Base-by-base conservation (phyloP, 2,797 vertebrate species). In the Brachyrhaphis roseni region DNA sequence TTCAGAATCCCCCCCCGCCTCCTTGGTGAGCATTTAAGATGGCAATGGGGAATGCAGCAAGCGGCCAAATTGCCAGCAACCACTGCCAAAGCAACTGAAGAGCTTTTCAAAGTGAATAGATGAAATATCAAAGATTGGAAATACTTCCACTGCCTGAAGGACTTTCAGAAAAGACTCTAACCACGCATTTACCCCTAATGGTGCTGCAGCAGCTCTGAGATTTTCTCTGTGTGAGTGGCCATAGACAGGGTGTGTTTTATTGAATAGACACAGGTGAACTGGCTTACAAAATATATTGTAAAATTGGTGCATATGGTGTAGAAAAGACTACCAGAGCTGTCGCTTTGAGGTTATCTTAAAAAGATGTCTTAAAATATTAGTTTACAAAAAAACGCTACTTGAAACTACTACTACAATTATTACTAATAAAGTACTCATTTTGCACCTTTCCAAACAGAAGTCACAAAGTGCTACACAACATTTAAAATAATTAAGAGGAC, bases 81-180 rank as follows among this genome's bases (percentile, higher is more conserved):
- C 73, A 64, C 5, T 75, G 78, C 46, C 72, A 68, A 64, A 79
- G 46, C 18, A 74, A 51, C 46, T 49, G 49, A 46, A 68, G 59
- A 23, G 57, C 26, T 68, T 75, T 45, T 68, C 31, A 68, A 49
- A 74, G 72, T 43, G 72, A 79, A 68, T 49, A 51, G 72, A 39
- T 66, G 26, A 47, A 79, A 51, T 64, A 41, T 53, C 57, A 26
- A 46, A 57, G 41, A 43, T 31, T 55, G 28, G 18, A 45, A 45
- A 76, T 13, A 46, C 57, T 64, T 47, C 43, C 57, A 34, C 28
- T 46, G 31, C 20, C 57, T 13, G 28, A 76, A 64, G 28, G 28
- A 23, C 75, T 64, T 46, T 34, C 45, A 76, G 34, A 66, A 45
- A 75, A 57, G 26, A 62, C 41, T 18, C 55, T 23, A 46, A 46